phyloP scores from a whole-genome alignment of 2,797 vertebrate genomes.

The Acipenser oxyrinchus region DNA sequence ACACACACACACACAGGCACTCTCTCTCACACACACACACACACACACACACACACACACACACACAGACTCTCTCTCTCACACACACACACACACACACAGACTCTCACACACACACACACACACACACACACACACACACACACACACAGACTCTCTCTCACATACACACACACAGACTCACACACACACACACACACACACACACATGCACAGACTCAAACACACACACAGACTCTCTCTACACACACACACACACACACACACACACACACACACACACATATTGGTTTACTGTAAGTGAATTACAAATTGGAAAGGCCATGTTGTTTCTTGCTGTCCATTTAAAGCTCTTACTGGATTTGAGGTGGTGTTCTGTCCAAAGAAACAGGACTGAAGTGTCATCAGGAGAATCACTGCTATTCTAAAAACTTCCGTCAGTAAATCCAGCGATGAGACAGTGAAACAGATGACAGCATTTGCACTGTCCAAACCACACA shows the following conservation, averaged over 20 bases:
- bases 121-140: background rate
- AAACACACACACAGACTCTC: no score
- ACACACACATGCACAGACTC: background rate
- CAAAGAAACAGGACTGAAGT: constrained; percentile 8
- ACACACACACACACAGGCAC: no score
- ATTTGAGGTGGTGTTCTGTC: constrained; percentile 9
- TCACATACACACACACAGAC: no score
- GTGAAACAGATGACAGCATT: no score
- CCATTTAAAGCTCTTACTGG: constrained; percentile 6
- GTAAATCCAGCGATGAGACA: constrained; percentile 5
- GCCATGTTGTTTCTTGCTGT: background rate
- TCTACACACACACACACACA: background rate
- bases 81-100: background rate
- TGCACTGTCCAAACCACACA: constrained; percentile 2
- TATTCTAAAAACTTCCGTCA: constrained; percentile 23
- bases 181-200: no score
- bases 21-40: fast-evolving
- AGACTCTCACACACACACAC: background rate
- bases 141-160: no score
- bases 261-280: background rate
- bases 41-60: background rate
- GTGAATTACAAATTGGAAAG: background rate
- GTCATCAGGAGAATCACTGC: constrained; percentile 10
- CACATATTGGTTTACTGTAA: background rate
- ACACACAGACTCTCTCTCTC: no score